These are phyloP conservation scores for Anneissia japonica DNA, from an alignment of 35 echinoderm and acorn worm genomes.

Conservation along the genomic window DNA sequence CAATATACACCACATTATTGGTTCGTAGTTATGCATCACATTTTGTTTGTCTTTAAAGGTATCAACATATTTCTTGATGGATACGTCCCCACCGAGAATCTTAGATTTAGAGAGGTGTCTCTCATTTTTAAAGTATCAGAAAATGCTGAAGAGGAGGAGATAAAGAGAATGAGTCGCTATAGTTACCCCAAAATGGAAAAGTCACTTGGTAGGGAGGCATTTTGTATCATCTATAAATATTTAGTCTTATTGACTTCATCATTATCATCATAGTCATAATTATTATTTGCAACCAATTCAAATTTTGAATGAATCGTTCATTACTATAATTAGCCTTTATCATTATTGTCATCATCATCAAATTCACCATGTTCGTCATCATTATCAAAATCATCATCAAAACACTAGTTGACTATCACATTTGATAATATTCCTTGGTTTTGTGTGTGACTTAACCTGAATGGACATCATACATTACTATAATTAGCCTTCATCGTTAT, in stretches of 20 bases:
- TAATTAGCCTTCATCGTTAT: too few species aligned
- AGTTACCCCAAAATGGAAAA: constrained; percentile 72
- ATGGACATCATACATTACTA: too few species aligned
- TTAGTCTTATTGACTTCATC: not conserved
- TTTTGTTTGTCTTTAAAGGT: constrained; percentile 34
- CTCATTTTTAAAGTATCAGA: constrained; percentile 88
- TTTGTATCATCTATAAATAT: too few species aligned
- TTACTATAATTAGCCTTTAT: too few species aligned
- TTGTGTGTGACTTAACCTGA: too few species aligned
- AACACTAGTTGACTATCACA: too few species aligned
- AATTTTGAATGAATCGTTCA: too few species aligned
- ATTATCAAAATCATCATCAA: not conserved
- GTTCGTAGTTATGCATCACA: too few species aligned
- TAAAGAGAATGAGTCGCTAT: constrained; percentile 66
- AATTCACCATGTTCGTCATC: not conserved
- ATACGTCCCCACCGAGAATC: constrained; percentile 87
- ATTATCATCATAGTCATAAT: too few species aligned
- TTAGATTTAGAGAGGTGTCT: constrained; percentile 82
- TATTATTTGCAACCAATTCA: not conserved
- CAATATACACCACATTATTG: too few species aligned
- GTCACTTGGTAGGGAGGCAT: constrained; percentile 76
- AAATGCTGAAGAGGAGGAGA: constrained; percentile 78
- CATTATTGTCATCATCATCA: too few species aligned
- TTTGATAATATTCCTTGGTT: too few species aligned
- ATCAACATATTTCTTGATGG: constrained; percentile 97